These are phyloP conservation scores for Enteromius argenteus DNA, from an alignment of 2,797 vertebrate genomes.

Conservation along the genomic window DNA sequence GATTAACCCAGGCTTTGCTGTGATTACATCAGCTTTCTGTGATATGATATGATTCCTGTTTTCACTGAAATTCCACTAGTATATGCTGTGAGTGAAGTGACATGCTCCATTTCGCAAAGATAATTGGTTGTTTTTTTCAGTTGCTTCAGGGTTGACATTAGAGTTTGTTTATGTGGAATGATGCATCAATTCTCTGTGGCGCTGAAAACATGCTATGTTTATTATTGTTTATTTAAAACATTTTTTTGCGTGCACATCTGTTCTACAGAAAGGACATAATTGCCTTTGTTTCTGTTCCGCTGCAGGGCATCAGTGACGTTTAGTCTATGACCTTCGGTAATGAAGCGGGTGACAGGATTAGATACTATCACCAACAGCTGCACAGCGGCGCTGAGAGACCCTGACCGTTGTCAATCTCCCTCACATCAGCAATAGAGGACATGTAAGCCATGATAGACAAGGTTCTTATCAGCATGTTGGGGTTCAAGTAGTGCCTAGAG, in stretches of 20 bases:
- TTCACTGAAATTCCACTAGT: constrained; percentile 21
- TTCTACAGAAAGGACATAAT: constrained; percentile 1
- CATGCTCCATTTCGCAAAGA: constrained; percentile 39
- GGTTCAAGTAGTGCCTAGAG: constrained; percentile 46
- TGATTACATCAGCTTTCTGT: constrained; percentile 36
- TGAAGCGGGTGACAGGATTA: constrained; percentile 77
- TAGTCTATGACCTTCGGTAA: constrained; percentile 74
- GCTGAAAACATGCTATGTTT: background rate
- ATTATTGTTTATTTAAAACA: background rate
- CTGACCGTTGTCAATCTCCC: constrained; percentile 69
- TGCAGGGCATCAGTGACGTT: constrained; percentile 50
- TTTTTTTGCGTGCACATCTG: constrained; percentile 11
- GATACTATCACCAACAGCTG: constrained; percentile 75
- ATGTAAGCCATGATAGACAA: constrained; percentile 58
- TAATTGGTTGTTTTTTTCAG: constrained; percentile 43
- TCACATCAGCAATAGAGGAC: constrained; percentile 51
- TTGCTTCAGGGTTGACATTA: constrained; percentile 26
- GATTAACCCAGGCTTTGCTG: background rate
- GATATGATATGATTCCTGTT: constrained; percentile 17
- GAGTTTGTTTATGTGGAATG: constrained; percentile 28
- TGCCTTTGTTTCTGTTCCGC: background rate
- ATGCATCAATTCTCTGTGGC: constrained; percentile 10
- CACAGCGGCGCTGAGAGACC: constrained; percentile 59
- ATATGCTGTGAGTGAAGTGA: constrained; percentile 20
- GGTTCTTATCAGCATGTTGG: constrained; percentile 66